Evolutionary conservation across 1,140 invertebrate genomes (phyloP).

Genomic region (Papilio glaucus): DNA sequence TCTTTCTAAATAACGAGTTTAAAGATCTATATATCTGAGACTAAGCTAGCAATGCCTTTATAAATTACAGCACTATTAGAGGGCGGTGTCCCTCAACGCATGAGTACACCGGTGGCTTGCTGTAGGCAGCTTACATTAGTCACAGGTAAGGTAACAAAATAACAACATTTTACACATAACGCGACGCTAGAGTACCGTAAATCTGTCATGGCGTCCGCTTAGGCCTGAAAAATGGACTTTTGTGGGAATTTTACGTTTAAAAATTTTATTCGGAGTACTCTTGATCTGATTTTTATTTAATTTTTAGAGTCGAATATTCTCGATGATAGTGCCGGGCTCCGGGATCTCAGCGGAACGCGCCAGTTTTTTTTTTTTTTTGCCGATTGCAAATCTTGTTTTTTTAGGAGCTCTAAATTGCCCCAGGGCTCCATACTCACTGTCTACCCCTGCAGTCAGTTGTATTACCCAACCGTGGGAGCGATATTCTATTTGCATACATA

Average conservation of each 20-base stretch:
- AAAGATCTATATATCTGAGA: too few species aligned
- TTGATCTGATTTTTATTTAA: not conserved
- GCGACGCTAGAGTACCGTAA: constrained; percentile 1
- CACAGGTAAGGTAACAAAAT: not conserved
- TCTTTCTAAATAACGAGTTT: too few species aligned
- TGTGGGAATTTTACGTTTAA: constrained; percentile 7
- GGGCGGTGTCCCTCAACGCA: too few species aligned
- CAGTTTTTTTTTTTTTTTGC: too few species aligned
- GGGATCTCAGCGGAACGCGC: too few species aligned
- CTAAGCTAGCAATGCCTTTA: too few species aligned
- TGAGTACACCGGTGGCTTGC: not conserved
- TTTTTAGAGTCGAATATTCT: not conserved
- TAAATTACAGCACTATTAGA: too few species aligned
- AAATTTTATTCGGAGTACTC: not conserved
- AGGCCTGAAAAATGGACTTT: constrained; percentile 10
- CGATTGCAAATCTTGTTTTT: too few species aligned
- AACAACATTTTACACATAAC: not conserved
- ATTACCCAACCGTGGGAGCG: not conserved
- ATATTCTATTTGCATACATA: not conserved
- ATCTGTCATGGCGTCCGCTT: constrained; percentile 17
- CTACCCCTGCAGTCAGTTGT: too few species aligned
- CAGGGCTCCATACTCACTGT: too few species aligned
- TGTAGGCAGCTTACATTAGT: not conserved
- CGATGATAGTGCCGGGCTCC: not conserved
- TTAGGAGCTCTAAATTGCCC: too few species aligned